phyloP scores from a whole-genome alignment of 1,140 invertebrate species.

The Lepidurus apus region DNA sequence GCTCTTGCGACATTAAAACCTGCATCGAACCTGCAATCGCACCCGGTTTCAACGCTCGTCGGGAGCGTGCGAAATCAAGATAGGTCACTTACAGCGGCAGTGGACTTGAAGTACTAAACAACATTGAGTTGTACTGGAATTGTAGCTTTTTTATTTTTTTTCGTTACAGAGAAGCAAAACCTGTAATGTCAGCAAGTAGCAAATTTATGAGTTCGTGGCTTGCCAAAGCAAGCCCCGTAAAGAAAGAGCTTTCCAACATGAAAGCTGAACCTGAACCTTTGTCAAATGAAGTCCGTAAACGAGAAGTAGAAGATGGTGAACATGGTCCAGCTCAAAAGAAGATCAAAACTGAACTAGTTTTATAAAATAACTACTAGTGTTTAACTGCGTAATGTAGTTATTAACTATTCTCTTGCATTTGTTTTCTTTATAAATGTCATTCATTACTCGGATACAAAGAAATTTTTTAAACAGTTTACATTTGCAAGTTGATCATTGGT shows the following conservation, averaged over 20 bases:
- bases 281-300: background rate
- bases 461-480: too few species aligned
- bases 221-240: constrained; percentile 29
- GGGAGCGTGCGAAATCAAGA: constrained; percentile 68
- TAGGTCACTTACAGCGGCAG: constrained; percentile 58
- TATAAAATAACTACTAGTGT: background rate
- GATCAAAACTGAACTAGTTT: background rate
- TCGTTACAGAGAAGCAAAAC: background rate
- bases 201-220: constrained; percentile 34
- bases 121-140: background rate
- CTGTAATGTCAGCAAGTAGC: constrained; percentile 24
- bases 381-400: too few species aligned
- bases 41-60: constrained; percentile 63
- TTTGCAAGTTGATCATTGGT: too few species aligned
- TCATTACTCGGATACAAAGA: too few species aligned
- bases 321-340: background rate
- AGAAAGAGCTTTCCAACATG: constrained; percentile 14
- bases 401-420: too few species aligned
- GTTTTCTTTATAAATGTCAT: too few species aligned
- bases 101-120: constrained; percentile 42
- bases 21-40: constrained; percentile 52
- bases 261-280: background rate
- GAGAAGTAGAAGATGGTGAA: background rate
- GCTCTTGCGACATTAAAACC: constrained; percentile 53
- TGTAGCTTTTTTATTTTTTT: background rate